Evolutionary conservation across 2,888 invertebrate species (phyloP).

Genomic region (Apodemia duryi): DNA sequence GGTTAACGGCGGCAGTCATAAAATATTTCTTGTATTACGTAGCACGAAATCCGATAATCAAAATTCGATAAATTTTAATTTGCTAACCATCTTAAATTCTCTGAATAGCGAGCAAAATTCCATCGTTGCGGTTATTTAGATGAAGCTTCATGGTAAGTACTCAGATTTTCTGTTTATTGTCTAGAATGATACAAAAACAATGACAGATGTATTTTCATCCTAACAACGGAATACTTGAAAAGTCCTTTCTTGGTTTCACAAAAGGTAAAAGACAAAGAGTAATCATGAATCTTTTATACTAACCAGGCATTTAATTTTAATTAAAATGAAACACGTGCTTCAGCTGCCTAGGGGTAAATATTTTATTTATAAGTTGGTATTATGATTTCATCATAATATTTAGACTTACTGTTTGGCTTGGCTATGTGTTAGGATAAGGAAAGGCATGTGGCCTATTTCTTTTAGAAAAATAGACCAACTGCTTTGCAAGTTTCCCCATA

Average conservation of each 20-base stretch:
- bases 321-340: conserved; percentile 27
- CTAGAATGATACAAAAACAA: conserved; percentile 21
- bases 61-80: conserved; percentile 21
- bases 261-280: conserved; percentile 29
- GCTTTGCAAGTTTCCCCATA: too few species aligned
- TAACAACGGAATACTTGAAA: conserved; percentile 24
- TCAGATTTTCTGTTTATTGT: conserved; percentile 12
- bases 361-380: not conserved
- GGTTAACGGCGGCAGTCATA: conserved; percentile 21
- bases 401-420: too few species aligned
- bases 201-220: conserved; percentile 24
- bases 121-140: conserved; percentile 15
- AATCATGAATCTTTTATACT: conserved; percentile 28
- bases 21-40: conserved; percentile 21
- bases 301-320: conserved; percentile 28
- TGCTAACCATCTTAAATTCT: conserved; percentile 17
- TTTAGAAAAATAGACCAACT: too few species aligned
- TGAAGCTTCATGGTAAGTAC: conserved; percentile 3
- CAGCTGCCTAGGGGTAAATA: not conserved
- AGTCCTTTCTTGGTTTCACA: conserved; percentile 26
- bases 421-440: too few species aligned
- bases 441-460: too few species aligned
- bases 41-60: conserved; percentile 18
- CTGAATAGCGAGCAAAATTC: conserved; percentile 14
- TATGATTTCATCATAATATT: too few species aligned